Percentiles rank a stretch among this genome's conserved stretches.
Evolutionary conservation across 2,888 invertebrate genomes (phyloP).

Genomic region (Synanthedon myopaeformis): DNA sequence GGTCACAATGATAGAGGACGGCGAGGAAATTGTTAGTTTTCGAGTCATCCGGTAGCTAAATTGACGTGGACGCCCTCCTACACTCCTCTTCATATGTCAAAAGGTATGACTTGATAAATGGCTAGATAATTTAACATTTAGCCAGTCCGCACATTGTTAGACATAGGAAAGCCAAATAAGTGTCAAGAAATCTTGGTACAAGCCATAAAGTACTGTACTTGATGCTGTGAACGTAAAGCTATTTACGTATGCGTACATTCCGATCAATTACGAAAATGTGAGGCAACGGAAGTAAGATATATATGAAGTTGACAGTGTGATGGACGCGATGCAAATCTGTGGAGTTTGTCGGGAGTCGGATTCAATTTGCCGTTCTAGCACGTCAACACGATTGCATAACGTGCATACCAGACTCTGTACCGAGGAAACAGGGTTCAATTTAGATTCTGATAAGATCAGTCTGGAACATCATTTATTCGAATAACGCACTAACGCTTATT

Average conservation of each 20-base stretch:
- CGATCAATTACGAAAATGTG: slow-evolving; percentile 34
- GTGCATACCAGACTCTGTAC: slow-evolving; percentile 34
- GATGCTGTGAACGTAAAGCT: too few species aligned
- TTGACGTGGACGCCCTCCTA: slow-evolving; percentile 29
- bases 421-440: slow-evolving; percentile 38
- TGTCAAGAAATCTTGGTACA: not conserved
- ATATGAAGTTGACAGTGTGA: slow-evolving; percentile 43
- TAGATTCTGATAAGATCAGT: slow-evolving; percentile 29
- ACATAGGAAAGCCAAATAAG: not conserved
- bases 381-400: slow-evolving; percentile 24
- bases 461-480: slow-evolving; percentile 14
- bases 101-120: slow-evolving; percentile 13
- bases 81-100: slow-evolving; percentile 22
- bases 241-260: slow-evolving; percentile 26
- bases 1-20: slow-evolving; percentile 3
- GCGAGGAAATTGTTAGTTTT: slow-evolving; percentile 48
- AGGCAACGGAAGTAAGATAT: slow-evolving; percentile 40
- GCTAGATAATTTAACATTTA: slow-evolving; percentile 1
- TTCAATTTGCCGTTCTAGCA: slow-evolving; percentile 39
- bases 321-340: slow-evolving; percentile 58
- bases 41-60: slow-evolving; percentile 38
- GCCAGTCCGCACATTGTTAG: not conserved
- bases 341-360: slow-evolving; percentile 25
- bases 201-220: too few species aligned
- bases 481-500: slow-evolving; percentile 24